Conservation (phyloP, 2,888 invertebrate genomes). For the Drosophila bunnanda region DNA sequence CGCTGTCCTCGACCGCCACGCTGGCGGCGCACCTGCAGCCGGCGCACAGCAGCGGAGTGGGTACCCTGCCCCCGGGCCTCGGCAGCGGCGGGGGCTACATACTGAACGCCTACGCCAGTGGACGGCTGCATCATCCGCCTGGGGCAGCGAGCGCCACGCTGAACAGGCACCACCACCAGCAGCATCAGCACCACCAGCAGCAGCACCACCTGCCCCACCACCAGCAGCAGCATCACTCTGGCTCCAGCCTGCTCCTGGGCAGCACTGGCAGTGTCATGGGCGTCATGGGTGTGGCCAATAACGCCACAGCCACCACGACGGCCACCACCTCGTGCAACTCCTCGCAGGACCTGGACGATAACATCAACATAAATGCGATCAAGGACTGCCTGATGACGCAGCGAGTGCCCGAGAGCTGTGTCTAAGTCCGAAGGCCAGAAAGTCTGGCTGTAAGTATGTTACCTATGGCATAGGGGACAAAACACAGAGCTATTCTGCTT, state of each 20-base stretch:
- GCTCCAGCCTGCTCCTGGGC: conserved; percentile 76
- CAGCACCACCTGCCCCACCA: conserved; percentile 49
- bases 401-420: conserved; percentile 94
- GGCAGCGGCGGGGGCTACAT: conserved; percentile 81
- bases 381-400: conserved; percentile 94
- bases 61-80: conserved; percentile 80
- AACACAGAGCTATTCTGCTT: not conserved
- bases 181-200: conserved; percentile 65
- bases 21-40: conserved; percentile 69
- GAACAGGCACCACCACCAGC: conserved; percentile 71
- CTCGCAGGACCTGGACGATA: conserved; percentile 85
- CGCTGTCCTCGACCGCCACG: conserved; percentile 80
- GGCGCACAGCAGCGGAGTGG: conserved; percentile 70
- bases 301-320: conserved; percentile 60
- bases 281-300: conserved; percentile 59
- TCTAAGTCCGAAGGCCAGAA: conserved; percentile 85
- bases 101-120: conserved; percentile 70
- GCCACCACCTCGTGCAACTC: conserved; percentile 82
- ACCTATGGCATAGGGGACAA: not conserved
- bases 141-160: conserved; percentile 63
- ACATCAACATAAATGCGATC: conserved; percentile 93
- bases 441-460: conserved; percentile 6
- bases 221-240: conserved; percentile 62
- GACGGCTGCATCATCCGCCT: conserved; percentile 70
- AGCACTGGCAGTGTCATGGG: conserved; percentile 69